phyloP scores from a whole-genome alignment of 2,113 vertebrate species.

The Zosterops japonicus region DNA sequence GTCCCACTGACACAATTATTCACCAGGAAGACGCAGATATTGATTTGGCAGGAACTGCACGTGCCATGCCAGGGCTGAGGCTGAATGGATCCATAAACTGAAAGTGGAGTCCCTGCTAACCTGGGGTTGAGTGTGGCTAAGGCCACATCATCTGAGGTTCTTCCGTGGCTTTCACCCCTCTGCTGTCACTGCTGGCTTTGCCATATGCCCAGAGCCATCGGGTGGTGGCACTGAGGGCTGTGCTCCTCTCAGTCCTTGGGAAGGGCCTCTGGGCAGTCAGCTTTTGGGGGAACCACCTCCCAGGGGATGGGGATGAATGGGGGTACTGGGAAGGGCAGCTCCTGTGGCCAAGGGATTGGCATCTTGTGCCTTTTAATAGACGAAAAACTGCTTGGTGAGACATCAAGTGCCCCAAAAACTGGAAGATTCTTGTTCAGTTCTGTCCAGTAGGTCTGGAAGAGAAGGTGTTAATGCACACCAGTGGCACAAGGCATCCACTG shows the following conservation, averaged over 20 bases:
- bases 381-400: neutral
- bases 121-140: neutral
- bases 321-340: neutral
- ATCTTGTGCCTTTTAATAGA: fast-evolving
- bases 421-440: neutral
- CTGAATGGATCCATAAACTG: fast-evolving
- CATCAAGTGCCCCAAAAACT: fast-evolving
- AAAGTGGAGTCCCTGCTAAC: neutral
- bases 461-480: neutral
- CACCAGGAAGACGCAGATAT: neutral
- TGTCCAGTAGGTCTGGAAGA: neutral
- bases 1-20: slow-evolving; percentile 18
- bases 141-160: fast-evolving
- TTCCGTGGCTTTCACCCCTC: neutral
- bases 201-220: fast-evolving
- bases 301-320: neutral
- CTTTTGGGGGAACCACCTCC: neutral
- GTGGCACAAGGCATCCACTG: neutral
- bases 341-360: neutral
- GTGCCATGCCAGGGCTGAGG: neutral
- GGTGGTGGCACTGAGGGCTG: neutral
- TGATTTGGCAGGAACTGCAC: slow-evolving; percentile 2
- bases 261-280: neutral
- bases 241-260: neutral
- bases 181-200: neutral